These are phyloP conservation scores for Halesus radiatus DNA, from an alignment of 1,140 invertebrate genomes.

Conservation along the genomic window DNA sequence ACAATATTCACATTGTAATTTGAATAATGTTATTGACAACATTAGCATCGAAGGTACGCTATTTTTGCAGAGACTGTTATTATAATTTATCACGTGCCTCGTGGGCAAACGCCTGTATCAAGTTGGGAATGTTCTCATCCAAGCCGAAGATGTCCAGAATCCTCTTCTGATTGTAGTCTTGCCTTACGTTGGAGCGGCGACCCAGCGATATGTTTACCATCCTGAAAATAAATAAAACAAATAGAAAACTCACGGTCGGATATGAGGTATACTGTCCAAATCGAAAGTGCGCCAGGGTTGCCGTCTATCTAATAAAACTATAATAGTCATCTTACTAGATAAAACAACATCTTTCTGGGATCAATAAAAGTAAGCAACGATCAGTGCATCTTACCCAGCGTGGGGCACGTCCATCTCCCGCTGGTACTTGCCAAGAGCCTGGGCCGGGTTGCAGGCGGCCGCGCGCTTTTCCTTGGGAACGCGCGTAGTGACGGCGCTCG, in stretches of 20 bases:
- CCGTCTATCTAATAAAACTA: too few relatives aligned
- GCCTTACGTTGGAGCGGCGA: not conserved
- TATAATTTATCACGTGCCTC: slow-evolving; percentile 40
- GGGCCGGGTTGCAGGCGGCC: not conserved
- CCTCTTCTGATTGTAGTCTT: slow-evolving; percentile 32
- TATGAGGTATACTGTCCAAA: too few relatives aligned
- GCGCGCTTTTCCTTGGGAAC: slow-evolving; percentile 5
- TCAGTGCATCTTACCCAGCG: not conserved
- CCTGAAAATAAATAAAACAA: slow-evolving; percentile 29
- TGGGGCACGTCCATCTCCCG: not conserved
- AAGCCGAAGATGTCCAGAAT: slow-evolving; percentile 53
- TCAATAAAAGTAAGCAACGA: too few relatives aligned
- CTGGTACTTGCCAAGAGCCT: not conserved
- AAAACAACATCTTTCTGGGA: too few relatives aligned
- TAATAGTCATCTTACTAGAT: too few relatives aligned
- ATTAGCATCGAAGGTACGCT: too few relatives aligned
- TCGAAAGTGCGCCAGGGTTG: too few relatives aligned
- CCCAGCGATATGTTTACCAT: slow-evolving; percentile 45
- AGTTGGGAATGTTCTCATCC: slow-evolving; percentile 45
- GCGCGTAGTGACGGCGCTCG: not conserved
- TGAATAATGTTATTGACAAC: too few relatives aligned
- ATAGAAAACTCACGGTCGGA: too few relatives aligned
- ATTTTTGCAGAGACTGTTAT: not conserved
- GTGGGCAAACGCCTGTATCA: slow-evolving; percentile 46
- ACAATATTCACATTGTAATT: too few relatives aligned